A percentile compares a stretch with the other conserved stretches of the same genome.
These are phyloP conservation scores for Pseudotriccus pelzelni DNA, from an alignment of 2,797 vertebrate species.

Conservation along the genomic window DNA sequence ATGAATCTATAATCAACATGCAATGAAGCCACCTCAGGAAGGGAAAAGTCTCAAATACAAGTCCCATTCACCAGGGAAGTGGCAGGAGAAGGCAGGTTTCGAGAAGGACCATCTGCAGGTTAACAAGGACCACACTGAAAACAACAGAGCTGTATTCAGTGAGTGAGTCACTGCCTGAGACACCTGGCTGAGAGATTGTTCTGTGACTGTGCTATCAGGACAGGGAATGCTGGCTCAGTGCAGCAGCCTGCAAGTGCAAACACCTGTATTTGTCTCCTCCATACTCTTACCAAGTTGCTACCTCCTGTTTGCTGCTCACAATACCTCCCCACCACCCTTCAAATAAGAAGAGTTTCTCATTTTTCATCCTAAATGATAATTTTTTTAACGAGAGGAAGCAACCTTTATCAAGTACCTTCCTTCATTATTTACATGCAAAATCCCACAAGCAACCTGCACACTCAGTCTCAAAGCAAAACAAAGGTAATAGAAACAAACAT, in stretches of 20 bases:
- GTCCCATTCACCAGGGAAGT: not conserved
- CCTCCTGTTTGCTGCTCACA: not conserved
- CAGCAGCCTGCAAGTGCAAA: not conserved
- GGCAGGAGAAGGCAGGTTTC: not conserved
- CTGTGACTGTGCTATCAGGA: not conserved
- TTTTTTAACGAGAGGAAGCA: not conserved
- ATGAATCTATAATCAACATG: not conserved
- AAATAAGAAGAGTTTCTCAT: not conserved
- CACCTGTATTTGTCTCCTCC: not conserved
- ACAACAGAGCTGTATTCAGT: not conserved
- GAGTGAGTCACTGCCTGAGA: not conserved
- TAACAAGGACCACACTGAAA: not conserved
- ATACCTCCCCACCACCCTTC: not conserved
- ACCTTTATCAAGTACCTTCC: not conserved
- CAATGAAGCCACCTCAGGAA: not conserved
- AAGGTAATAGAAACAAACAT: not conserved
- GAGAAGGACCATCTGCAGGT: not conserved
- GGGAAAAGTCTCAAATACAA: not conserved
- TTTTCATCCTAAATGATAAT: not conserved
- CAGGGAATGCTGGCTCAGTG: not conserved
- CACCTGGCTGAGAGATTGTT: not conserved
- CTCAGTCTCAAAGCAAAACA: not conserved
- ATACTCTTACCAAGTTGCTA: not conserved
- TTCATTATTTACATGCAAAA: not conserved
- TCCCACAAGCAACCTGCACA: not conserved